These are phyloP conservation scores for Argynnis bischoffii DNA, from an alignment of 2,888 invertebrate species.

Conservation along the genomic window DNA sequence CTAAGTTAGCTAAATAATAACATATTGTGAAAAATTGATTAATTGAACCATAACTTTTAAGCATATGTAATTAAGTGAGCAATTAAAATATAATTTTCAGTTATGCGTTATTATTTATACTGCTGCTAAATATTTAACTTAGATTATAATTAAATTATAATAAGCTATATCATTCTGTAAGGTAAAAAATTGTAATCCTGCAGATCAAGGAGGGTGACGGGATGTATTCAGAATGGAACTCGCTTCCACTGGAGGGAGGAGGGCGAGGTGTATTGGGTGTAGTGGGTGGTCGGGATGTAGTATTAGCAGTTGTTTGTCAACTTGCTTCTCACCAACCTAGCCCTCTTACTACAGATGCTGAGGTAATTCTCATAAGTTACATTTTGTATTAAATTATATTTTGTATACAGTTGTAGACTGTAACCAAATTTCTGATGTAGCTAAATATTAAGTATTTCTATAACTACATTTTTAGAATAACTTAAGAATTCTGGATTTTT, in stretches of 20 bases:
- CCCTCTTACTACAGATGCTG: constrained; percentile 90
- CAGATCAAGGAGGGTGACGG: constrained; percentile 85
- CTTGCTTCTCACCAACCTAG: constrained; percentile 93
- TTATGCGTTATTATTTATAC: too few species aligned
- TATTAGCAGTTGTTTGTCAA: constrained; percentile 89
- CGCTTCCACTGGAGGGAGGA: constrained; percentile 87
- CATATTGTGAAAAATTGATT: too few species aligned
- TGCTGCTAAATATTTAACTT: constrained; percentile 2
- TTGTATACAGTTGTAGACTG: background rate
- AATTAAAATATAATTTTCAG: too few species aligned
- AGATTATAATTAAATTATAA: background rate
- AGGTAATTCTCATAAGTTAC: constrained; percentile 81
- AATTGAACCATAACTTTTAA: too few species aligned
- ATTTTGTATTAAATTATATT: background rate
- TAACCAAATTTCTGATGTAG: too few species aligned
- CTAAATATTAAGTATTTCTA: too few species aligned
- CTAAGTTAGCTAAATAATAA: too few species aligned
- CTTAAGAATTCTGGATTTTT: too few species aligned
- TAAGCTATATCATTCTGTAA: background rate
- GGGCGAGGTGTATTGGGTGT: constrained; percentile 90
- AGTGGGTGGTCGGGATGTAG: constrained; percentile 92
- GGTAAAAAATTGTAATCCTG: constrained; percentile 38
- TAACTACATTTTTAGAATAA: too few species aligned
- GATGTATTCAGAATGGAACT: constrained; percentile 94
- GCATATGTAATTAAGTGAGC: too few species aligned